Evolutionary conservation across 2,888 invertebrate genomes (phyloP).

Genomic region (Bellardia pandia): DNA sequence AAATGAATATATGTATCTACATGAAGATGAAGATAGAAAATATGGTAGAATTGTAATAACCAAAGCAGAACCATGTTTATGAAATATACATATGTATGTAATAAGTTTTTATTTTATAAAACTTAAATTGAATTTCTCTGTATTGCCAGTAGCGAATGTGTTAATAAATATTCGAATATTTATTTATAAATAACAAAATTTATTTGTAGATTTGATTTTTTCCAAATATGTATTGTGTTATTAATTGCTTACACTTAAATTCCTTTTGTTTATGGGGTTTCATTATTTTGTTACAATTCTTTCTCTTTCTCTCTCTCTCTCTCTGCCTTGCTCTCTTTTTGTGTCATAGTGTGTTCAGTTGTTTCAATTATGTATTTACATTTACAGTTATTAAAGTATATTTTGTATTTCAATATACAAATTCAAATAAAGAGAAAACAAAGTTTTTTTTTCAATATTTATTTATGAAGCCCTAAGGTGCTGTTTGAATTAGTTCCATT

Average conservation of each 20-base stretch:
- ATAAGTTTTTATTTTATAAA: too few relatives aligned
- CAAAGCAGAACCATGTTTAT: too few relatives aligned
- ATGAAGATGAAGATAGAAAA: not conserved
- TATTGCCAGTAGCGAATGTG: not conserved
- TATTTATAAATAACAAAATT: not conserved
- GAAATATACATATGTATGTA: too few relatives aligned
- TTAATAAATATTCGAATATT: not conserved
- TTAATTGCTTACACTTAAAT: slow-evolving; percentile 3
- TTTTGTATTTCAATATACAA: not conserved
- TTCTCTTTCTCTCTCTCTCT: not conserved
- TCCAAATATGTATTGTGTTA: not conserved
- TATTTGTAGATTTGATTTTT: slow-evolving; percentile 6
- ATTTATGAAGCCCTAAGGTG: slow-evolving; percentile 36
- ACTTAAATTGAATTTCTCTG: too few relatives aligned
- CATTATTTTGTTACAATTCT: not conserved
- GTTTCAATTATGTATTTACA: slow-evolving; percentile 1
- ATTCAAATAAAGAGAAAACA: not conserved
- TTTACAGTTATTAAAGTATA: not conserved
- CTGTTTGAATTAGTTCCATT: slow-evolving; percentile 42
- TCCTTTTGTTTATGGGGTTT: not conserved
- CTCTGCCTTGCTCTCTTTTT: not conserved
- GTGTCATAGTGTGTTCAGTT: not conserved
- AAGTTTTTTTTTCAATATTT: slow-evolving; percentile 24
- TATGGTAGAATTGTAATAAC: not conserved
- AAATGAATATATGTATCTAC: not conserved